Base-by-base conservation (phyloP, 2,888 invertebrate genomes). In the Carabus problematicus region DNA sequence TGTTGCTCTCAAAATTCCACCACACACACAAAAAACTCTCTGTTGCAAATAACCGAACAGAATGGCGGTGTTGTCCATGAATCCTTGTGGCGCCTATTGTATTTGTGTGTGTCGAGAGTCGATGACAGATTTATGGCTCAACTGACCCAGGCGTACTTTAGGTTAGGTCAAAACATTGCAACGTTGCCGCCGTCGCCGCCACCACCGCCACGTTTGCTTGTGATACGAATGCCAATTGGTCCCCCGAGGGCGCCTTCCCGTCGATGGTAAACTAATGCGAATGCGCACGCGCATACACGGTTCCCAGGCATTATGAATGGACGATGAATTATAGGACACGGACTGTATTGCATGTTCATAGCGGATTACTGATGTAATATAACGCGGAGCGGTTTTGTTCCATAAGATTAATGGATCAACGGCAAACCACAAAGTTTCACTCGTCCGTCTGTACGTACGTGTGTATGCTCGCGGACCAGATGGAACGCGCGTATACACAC, bases 321-420 rank as follows among this genome's bases (percentile, higher is more conserved):
- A 29, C 63, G 63, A 64, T 55, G 64, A 64, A 52, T 64, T 64
- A 64, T 64, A 12, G 56, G 12, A 41, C 64, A 55, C 55, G 56
- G 64, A 64, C 43, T 64, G 64, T 56, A 64, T 56, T 64, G 43
- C 64, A 56, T 64, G 56, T 56, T 56, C 56, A 56, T 64, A 64
- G 56, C 64, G 64, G 64, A 64, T 64, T 64, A 64, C 64, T 42
- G 64, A 64, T 64, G 64, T 64, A 64, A 64, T 64, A 64, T 64
- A 41, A 64, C 56, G 56, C 55, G 55, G 14, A 41, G 64, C 64
- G 39, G 64, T 64, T 64, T 64, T 64, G 64, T 64, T 41, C 45
- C 52, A 12, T 55, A 52, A 64, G 64, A 64, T 64, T 64, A 64
- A 64, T 64, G 64, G 56, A 56, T 64, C 60, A 45, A 45, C 45